These are phyloP conservation scores for Chydorus sphaericus DNA, from an alignment of 2,888 invertebrate genomes.

Conservation along the genomic window DNA sequence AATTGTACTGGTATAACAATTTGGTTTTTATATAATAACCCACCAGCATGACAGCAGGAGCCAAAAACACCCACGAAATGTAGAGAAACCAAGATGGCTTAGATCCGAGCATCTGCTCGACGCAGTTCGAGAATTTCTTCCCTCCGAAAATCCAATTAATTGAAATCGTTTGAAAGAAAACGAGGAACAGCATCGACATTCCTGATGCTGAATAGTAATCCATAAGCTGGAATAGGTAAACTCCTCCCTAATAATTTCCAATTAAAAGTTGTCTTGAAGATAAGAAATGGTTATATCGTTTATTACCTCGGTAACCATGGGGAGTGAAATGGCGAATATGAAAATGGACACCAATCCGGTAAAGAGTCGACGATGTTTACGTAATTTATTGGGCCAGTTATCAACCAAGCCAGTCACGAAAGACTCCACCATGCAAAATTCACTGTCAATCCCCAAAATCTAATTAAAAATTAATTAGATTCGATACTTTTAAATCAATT, in stretches of 20 bases:
- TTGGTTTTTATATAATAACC: constrained; percentile 23
- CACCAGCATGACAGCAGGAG: constrained; percentile 44
- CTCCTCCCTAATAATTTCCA: no score
- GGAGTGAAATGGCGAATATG: constrained; percentile 43
- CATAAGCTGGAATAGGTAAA: constrained; percentile 35
- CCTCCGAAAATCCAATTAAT: constrained; percentile 45
- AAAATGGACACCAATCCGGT: constrained; percentile 42
- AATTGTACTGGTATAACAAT: no score
- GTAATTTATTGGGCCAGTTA: constrained; percentile 39
- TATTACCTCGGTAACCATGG: constrained; percentile 46
- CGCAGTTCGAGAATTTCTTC: constrained; percentile 40
- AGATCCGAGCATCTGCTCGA: constrained; percentile 47
- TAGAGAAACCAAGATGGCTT: constrained; percentile 39
- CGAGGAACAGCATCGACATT: constrained; percentile 43
- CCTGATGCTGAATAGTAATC: constrained; percentile 43
- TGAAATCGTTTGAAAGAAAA: constrained; percentile 43
- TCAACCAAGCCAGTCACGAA: constrained; percentile 43
- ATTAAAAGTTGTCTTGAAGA: no score
- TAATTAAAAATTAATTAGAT: not conserved
- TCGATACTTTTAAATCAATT: not conserved
- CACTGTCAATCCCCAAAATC: constrained; percentile 38
- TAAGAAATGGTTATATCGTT: no score
- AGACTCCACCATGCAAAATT: constrained; percentile 50
- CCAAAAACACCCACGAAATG: constrained; percentile 43
- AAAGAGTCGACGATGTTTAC: constrained; percentile 46